These are phyloP conservation scores for Graphium colonna DNA, from an alignment of 2,888 invertebrate species.

Conservation along the genomic window DNA sequence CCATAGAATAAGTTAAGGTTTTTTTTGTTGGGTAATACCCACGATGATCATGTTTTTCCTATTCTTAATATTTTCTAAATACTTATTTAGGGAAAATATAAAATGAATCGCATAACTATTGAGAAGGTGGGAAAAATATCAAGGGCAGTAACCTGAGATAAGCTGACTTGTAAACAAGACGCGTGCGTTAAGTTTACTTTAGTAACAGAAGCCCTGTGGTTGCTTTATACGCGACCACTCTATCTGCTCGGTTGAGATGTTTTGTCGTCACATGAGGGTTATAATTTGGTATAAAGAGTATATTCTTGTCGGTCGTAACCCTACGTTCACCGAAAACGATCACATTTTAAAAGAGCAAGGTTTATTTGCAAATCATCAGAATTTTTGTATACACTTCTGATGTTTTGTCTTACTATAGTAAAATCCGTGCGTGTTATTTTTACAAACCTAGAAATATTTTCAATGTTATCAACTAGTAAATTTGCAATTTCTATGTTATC, in stretches of 20 bases:
- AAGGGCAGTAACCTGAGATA: constrained; percentile 1
- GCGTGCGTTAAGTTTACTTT: constrained; percentile 2
- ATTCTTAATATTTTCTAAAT: not conserved
- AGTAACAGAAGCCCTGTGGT: not conserved
- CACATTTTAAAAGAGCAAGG: not conserved
- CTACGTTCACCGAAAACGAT: not conserved
- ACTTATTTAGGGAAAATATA: not conserved
- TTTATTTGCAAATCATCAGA: constrained; percentile 1
- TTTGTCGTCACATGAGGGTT: no score
- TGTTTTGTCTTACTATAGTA: not conserved
- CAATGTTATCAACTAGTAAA: no score
- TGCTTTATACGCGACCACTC: not conserved
- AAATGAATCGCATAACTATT: not conserved
- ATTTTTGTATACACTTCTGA: no score
- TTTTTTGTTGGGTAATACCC: not conserved
- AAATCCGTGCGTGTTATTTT: no score
- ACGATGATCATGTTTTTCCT: not conserved
- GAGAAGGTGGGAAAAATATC: not conserved
- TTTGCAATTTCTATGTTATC: not conserved
- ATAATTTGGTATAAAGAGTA: not conserved
- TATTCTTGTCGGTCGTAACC: no score
- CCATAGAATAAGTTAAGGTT: not conserved
- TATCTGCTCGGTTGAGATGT: no score
- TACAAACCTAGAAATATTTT: not conserved
- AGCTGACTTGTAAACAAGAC: no score